Percentiles rank a stretch among this genome's conserved stretches.
These are phyloP conservation scores for Phengaris alcon DNA, from an alignment of 2,888 invertebrate species.

Conservation along the genomic window DNA sequence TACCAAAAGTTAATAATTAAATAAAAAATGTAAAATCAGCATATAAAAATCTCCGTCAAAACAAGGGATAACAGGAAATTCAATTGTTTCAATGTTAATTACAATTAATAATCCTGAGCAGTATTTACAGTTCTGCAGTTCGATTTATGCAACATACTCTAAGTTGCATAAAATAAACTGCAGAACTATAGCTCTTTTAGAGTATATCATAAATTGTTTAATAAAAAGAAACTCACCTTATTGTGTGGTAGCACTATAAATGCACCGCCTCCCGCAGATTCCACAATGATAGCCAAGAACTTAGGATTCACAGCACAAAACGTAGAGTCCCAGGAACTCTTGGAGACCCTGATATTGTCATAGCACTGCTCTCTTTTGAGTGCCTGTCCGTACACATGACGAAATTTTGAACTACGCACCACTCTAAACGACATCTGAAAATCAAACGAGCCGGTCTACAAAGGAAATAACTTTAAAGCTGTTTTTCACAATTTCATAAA, in stretches of 20 bases:
- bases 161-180: too few relatives aligned
- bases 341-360: slow-evolving; percentile 97
- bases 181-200: too few relatives aligned
- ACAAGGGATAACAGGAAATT: neutral
- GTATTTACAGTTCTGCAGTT: too few relatives aligned
- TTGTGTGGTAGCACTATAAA: slow-evolving; percentile 96
- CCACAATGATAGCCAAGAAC: slow-evolving; percentile 97
- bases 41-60: too few relatives aligned
- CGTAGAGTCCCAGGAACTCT: slow-evolving; percentile 98
- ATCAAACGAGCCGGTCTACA: slow-evolving; percentile 62
- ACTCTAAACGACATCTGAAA: slow-evolving; percentile 96
- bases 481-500: slow-evolving; percentile 58
- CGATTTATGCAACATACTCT: too few relatives aligned
- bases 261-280: slow-evolving; percentile 97
- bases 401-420: slow-evolving; percentile 98
- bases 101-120: too few relatives aligned
- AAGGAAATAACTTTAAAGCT: slow-evolving; percentile 58
- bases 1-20: too few relatives aligned
- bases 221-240: slow-evolving; percentile 81
- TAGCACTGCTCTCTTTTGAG: slow-evolving; percentile 97
- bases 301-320: slow-evolving; percentile 99
- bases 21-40: too few relatives aligned
- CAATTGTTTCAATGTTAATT: too few relatives aligned
- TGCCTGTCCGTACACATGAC: slow-evolving; percentile 95
- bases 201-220: neutral